These are phyloP conservation scores for Drosophila pseudoobscura DNA, from an alignment of 1,140 invertebrate genomes.

Conservation along the genomic window DNA sequence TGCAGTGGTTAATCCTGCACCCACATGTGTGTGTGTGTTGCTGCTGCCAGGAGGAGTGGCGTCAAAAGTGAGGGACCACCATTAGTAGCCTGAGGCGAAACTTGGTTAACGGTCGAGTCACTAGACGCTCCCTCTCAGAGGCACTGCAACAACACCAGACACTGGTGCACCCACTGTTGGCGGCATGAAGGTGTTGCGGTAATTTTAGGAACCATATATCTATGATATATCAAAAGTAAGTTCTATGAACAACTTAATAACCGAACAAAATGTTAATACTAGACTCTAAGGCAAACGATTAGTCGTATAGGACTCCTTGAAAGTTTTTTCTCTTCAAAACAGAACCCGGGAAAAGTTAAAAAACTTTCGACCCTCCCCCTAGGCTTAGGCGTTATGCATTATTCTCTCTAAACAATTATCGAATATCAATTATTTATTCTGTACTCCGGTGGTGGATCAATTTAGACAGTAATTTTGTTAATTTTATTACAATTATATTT, in stretches of 20 bases:
- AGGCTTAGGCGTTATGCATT: neutral
- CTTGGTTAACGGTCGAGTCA: slow-evolving; percentile 27
- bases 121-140: neutral
- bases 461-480: slow-evolving; percentile 37
- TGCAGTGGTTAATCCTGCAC: slow-evolving; percentile 37
- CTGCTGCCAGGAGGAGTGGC: slow-evolving; percentile 18
- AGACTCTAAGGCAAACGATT: slow-evolving; percentile 30
- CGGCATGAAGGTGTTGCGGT: slow-evolving; percentile 86
- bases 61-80: slow-evolving; percentile 7
- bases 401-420: slow-evolving; percentile 5
- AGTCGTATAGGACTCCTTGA: slow-evolving; percentile 60
- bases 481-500: slow-evolving; percentile 35
- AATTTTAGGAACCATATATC: slow-evolving; percentile 96
- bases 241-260: slow-evolving; percentile 92
- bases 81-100: slow-evolving; percentile 64
- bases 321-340: slow-evolving; percentile 71
- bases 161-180: slow-evolving; percentile 18
- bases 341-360: slow-evolving; percentile 49
- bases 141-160: neutral
- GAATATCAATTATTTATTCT: slow-evolving; percentile 41
- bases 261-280: slow-evolving; percentile 61
- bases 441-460: slow-evolving; percentile 36
- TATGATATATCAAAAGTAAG: slow-evolving; percentile 97
- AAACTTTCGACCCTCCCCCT: slow-evolving; percentile 60
- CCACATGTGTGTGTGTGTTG: slow-evolving; percentile 7